Conservation (phyloP, 2,113 vertebrate species). For the Boulengeromyrus knoepffleri region DNA sequence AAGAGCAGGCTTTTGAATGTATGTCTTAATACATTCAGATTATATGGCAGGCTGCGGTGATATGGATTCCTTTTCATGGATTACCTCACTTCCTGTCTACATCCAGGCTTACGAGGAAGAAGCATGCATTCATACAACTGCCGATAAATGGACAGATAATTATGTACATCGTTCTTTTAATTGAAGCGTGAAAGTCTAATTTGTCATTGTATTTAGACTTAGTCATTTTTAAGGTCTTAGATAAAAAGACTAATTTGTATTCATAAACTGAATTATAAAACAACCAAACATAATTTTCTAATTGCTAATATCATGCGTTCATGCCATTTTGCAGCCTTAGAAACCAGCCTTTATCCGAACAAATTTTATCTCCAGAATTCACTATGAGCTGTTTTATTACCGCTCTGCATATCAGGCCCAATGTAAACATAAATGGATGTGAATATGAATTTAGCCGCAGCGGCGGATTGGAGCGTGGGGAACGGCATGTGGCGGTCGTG, state of each 20-base stretch:
- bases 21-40: background rate
- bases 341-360: background rate
- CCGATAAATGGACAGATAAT: background rate
- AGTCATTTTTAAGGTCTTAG: background rate
- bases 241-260: background rate
- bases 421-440: slow-evolving; percentile 3
- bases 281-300: background rate
- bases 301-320: background rate
- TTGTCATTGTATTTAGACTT: background rate
- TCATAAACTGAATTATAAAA: background rate
- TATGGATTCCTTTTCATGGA: background rate
- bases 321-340: background rate
- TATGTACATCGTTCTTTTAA: background rate
- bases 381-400: background rate
- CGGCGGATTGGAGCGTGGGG: background rate
- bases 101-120: background rate
- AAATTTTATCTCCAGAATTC: background rate
- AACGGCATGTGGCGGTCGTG: background rate
- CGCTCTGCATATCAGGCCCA: background rate
- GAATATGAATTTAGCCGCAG: background rate
- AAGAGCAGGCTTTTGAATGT: background rate
- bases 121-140: background rate
- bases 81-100: background rate
- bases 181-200: background rate
- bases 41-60: background rate